Evolutionary conservation across 2,113 vertebrate genomes (phyloP).

Genomic region (Illadopsis cleaveri): DNA sequence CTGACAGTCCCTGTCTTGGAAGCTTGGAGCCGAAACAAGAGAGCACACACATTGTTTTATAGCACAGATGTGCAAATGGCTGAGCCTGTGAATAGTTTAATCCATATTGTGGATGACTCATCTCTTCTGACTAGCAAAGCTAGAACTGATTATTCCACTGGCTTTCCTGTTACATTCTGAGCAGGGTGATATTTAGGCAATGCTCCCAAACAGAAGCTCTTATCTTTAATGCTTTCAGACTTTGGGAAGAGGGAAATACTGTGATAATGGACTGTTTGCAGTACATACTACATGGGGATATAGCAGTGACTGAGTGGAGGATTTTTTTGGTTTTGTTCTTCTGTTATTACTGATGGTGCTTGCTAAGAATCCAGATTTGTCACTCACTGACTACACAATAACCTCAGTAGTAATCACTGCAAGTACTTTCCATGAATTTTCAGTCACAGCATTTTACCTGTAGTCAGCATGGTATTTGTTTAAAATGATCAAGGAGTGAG

Average conservation of each 20-base stretch:
- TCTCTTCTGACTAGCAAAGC: neutral
- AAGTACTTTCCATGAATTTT: neutral
- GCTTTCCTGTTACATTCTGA: neutral
- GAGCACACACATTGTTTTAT: neutral
- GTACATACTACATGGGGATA: neutral
- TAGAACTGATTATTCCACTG: neutral
- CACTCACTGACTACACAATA: neutral
- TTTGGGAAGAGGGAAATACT: neutral
- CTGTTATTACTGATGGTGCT: neutral
- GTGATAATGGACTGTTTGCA: neutral
- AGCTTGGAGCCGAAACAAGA: neutral
- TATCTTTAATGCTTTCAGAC: neutral
- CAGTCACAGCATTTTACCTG: neutral
- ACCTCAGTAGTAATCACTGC: neutral
- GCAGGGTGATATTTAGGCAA: neutral
- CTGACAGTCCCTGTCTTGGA: neutral
- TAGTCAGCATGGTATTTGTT: neutral
- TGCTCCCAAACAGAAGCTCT: neutral
- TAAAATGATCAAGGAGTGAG: neutral
- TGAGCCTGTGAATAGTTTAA: neutral
- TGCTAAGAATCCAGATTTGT: neutral
- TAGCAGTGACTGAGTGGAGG: neutral
- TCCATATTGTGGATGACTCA: neutral
- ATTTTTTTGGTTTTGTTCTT: neutral
- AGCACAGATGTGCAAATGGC: neutral